These are phyloP conservation scores for Pocota personata DNA, from an alignment of 2,888 invertebrate genomes.

Conservation along the genomic window DNA sequence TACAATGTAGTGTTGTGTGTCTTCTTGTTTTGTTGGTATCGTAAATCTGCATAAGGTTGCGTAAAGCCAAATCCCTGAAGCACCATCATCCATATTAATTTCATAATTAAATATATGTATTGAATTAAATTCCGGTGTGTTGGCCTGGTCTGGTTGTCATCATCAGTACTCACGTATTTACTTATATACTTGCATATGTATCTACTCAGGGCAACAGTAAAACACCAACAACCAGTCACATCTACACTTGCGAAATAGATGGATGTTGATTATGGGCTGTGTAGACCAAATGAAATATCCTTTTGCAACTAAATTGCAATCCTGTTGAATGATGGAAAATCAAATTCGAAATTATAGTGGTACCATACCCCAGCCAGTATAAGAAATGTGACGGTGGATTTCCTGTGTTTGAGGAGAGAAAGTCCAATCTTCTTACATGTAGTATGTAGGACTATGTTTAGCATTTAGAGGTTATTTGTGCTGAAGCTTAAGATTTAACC, in stretches of 20 bases:
- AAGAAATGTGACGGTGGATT: neutral
- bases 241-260: conserved; percentile 15
- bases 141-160: neutral
- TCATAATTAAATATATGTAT: conserved; percentile 69
- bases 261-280: conserved; percentile 17
- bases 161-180: neutral
- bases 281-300: conserved; percentile 9
- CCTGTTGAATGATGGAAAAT: conserved; percentile 32
- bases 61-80: conserved; percentile 60
- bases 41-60: conserved; percentile 63
- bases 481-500: neutral
- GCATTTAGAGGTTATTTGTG: neutral
- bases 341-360: conserved; percentile 19
- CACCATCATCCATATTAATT: conserved; percentile 73
- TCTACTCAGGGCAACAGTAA: neutral
- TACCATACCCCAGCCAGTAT: neutral
- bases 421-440: neutral
- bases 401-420: neutral
- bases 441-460: neutral
- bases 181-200: too few species aligned
- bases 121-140: conserved; percentile 51
- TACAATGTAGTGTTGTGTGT: conserved; percentile 1
- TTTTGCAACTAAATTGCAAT: conserved; percentile 25
- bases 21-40: conserved; percentile 39
- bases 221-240: conserved; percentile 4